phyloP scores from a whole-genome alignment of 2,888 invertebrate genomes.

The Lasioglossum pauxillum region DNA sequence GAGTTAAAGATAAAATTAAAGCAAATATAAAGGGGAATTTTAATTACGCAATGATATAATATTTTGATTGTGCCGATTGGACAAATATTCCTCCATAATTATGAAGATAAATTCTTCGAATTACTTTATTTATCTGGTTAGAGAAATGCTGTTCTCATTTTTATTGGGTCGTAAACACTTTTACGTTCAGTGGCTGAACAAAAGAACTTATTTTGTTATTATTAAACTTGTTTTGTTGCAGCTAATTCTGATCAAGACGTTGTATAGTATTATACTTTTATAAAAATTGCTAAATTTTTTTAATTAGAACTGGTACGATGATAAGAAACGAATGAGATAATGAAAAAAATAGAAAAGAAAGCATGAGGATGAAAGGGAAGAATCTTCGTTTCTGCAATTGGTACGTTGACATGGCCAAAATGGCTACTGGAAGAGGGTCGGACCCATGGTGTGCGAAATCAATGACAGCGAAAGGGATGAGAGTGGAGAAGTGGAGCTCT shows the following conservation, averaged over 20 bases:
- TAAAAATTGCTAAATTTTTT: background rate
- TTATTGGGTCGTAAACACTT: background rate
- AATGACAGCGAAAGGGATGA: constrained; percentile 72
- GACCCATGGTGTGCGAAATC: constrained; percentile 72
- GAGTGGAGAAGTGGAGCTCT: constrained; percentile 55
- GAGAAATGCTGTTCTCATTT: background rate
- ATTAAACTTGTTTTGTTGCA: background rate
- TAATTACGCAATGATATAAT: background rate
- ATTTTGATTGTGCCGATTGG: background rate
- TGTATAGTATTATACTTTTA: background rate
- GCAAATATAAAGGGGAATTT: background rate
- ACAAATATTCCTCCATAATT: background rate
- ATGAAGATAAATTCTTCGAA: background rate
- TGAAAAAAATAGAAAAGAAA: background rate
- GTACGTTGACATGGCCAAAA: constrained; percentile 22
- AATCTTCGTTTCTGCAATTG: background rate
- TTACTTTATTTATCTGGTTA: background rate
- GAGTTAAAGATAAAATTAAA: background rate
- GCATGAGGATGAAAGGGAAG: background rate
- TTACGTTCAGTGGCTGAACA: background rate
- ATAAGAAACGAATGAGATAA: background rate
- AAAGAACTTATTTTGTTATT: background rate
- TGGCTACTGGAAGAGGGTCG: constrained; percentile 57
- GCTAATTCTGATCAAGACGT: background rate
- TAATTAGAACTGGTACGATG: background rate